These are phyloP conservation scores for Gadus macrocephalus DNA, from an alignment of 2,113 vertebrate species.

Conservation along the genomic window DNA sequence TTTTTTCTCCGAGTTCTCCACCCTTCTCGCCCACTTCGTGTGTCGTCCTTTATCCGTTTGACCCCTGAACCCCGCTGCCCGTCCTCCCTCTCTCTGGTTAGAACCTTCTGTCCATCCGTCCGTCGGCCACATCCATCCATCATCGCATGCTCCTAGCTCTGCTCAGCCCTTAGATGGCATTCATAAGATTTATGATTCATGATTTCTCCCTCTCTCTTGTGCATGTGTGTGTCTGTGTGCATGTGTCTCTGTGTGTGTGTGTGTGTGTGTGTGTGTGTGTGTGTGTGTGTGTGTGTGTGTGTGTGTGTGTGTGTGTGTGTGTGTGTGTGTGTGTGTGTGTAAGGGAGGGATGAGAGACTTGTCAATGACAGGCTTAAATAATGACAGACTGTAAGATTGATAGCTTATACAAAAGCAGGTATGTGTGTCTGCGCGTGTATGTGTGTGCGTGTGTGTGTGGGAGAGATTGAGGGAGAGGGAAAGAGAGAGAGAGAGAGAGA, in stretches of 20 bases:
- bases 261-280: constrained; percentile 7
- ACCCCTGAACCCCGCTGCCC: constrained; percentile 55
- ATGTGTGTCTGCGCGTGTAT: constrained; percentile 43
- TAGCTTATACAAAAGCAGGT: constrained; percentile 57
- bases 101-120: constrained; percentile 63
- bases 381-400: constrained; percentile 74
- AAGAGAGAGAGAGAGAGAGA: no score
- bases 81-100: constrained; percentile 47
- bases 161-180: constrained; percentile 68
- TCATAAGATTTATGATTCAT: constrained; percentile 72
- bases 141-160: constrained; percentile 60
- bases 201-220: constrained; percentile 40
- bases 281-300: constrained; percentile 1
- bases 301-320: constrained; percentile 5
- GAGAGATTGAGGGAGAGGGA: constrained; percentile 12
- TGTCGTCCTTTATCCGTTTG: constrained; percentile 51
- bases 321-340: constrained; percentile 6
- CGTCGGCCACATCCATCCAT: constrained; percentile 60
- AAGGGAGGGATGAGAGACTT: constrained; percentile 46
- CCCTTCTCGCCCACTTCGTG: constrained; percentile 51
- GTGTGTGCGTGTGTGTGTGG: constrained; percentile 32
- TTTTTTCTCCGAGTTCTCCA: constrained; percentile 2
- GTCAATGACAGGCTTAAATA: constrained; percentile 73
- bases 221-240: constrained; percentile 12
- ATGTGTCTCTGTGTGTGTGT: not conserved